Conservation (phyloP, 2,113 vertebrate genomes). For the Burhinus oedicnemus region DNA sequence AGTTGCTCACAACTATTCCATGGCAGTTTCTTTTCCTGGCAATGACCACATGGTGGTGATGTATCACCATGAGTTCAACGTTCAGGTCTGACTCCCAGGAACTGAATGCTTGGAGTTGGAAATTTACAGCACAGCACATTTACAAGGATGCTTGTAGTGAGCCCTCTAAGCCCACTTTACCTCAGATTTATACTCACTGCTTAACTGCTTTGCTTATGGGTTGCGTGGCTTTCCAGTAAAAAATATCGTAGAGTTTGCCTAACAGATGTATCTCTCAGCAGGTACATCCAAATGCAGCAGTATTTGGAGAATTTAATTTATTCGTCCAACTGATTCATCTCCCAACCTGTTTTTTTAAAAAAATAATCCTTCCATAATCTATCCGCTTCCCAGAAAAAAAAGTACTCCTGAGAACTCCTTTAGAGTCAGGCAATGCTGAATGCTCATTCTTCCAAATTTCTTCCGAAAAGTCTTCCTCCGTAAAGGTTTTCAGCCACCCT, state of each 20-base stretch:
- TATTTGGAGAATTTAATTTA: not conserved
- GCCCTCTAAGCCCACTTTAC: not conserved
- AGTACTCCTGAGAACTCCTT: not conserved
- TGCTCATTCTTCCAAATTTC: not conserved
- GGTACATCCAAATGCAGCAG: not conserved
- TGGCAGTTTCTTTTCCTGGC: not conserved
- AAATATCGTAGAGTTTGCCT: not conserved
- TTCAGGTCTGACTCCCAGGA: not conserved
- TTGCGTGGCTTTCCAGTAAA: not conserved
- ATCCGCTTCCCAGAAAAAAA: not conserved
- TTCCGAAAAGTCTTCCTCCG: not conserved
- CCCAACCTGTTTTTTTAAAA: not conserved
- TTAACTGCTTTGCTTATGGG: not conserved
- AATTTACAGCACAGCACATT: not conserved
- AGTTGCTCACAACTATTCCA: not conserved
- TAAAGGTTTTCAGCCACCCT: not conserved
- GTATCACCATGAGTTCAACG: not conserved
- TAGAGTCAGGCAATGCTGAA: not conserved
- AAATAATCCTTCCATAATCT: not conserved
- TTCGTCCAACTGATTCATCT: not conserved
- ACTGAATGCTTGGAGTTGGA: not conserved
- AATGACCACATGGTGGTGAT: constrained; percentile 60
- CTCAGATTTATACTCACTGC: not conserved
- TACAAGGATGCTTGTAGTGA: not conserved
- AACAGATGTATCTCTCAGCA: not conserved